Conservation (phyloP, 2,888 invertebrate species). For the Coecobrya sp. region DNA sequence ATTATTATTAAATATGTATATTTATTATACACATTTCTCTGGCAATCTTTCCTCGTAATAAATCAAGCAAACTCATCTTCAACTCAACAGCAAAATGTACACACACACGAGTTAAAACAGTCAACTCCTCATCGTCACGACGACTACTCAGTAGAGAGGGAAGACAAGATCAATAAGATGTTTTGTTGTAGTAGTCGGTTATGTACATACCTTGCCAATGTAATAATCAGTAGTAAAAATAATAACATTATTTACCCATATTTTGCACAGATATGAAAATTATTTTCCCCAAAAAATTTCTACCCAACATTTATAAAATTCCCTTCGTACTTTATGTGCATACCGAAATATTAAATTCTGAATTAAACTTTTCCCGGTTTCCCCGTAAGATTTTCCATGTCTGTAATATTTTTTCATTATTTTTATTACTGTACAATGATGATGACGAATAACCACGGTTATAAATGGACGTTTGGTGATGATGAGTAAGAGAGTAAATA, state of each 20-base stretch:
- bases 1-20: too few relatives aligned
- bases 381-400: neutral
- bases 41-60: neutral
- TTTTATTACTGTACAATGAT: neutral
- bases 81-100: constrained; percentile 3
- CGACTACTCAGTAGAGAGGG: neutral
- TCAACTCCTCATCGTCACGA: constrained; percentile 68
- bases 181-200: neutral
- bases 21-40: too few relatives aligned
- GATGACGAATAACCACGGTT: neutral
- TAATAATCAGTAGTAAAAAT: too few relatives aligned
- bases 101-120: neutral
- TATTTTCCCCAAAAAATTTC: too few relatives aligned
- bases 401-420: neutral
- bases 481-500: neutral
- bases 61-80: neutral
- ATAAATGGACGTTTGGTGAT: neutral
- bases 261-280: too few relatives aligned
- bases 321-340: too few relatives aligned
- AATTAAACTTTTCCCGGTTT: too few relatives aligned
- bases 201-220: too few relatives aligned
- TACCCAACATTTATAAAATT: too few relatives aligned
- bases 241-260: too few relatives aligned
- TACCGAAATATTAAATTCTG: too few relatives aligned
- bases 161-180: neutral